Evolutionary conservation across 2,888 invertebrate species (phyloP), one percentile per base, ranked within the genome.

Genomic region (Sclerodermus sp.): DNA sequence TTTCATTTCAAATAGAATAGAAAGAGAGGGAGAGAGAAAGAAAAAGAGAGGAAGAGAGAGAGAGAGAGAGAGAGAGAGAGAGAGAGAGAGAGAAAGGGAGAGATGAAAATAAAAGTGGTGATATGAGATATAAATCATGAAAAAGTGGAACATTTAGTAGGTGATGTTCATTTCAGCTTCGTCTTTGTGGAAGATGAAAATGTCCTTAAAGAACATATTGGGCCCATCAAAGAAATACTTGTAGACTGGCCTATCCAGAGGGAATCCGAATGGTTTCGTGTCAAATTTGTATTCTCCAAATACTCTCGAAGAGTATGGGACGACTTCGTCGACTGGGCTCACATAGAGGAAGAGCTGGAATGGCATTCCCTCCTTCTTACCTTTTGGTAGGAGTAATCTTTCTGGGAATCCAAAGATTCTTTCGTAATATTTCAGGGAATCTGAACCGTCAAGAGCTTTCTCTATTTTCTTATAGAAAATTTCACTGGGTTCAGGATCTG

Each of bases 331-430:
- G 65, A 83, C 75, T 36, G 87, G 85, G 30, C 81, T 81, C 10
- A 87, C 81, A 54, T 86, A 83, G 44, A 85, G 82, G 77, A 85
- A 87, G 39, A 89, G 63, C 67, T 85, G 81, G 81, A 84, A 83
- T 17, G 83, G 82, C 79, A 86, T 80, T 45, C 91, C 91, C 51
- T 84, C 84, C 45, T 79, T 77, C 58, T 76, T 83, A 70, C 91
- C 91, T 66, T 81, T 88, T 37, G 91, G 91, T 45, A 91, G 79
- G 36, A 90, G 72, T 38, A 90, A 80, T 62, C 89, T 86, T 18
- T 84, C 81, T 1, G 91, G 90, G 82, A 87, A 88, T 44, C 87
- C 86, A 55, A 84, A 87, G 67, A 86, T 80, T 14, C 72, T 64
- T 42, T 68, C 55, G 41, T 67, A 39, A 42, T 69, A 68, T 6